These are phyloP conservation scores for Delia radicum DNA, from an alignment of 1,140 invertebrate species.

Conservation along the genomic window DNA sequence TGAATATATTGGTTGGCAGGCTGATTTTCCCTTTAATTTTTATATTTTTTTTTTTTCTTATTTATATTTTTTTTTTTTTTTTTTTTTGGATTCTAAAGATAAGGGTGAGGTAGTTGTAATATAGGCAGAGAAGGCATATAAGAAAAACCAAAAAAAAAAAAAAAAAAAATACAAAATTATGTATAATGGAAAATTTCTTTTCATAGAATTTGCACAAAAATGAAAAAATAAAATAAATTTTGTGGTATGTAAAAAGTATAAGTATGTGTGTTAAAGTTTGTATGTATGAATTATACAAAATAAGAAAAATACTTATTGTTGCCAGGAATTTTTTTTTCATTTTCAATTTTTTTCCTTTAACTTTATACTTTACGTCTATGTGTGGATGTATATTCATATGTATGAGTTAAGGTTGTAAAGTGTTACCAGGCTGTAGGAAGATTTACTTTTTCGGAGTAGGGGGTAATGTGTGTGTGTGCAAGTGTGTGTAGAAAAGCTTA, in stretches of 20 bases:
- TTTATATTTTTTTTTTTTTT: neutral
- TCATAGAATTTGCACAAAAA: constrained; percentile 57
- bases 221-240: constrained; percentile 50
- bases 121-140: neutral
- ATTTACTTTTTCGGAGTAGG: neutral
- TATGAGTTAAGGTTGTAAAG: constrained; percentile 13
- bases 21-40: constrained; percentile 1
- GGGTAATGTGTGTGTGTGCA: neutral
- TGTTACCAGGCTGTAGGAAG: constrained; percentile 7
- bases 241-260: constrained; percentile 6
- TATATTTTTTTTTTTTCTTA: neutral
- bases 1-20: neutral
- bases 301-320: constrained; percentile 23
- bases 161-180: constrained; percentile 26
- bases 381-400: neutral
- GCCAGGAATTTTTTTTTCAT: neutral
- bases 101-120: neutral
- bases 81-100: neutral
- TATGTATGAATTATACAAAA: neutral
- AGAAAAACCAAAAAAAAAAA: neutral
- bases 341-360: neutral
- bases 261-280: neutral
- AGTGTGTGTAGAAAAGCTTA: constrained; percentile 8
- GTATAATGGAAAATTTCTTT: constrained; percentile 54
- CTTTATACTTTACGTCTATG: neutral